phyloP scores from a whole-genome alignment of 2,888 invertebrate species.

The Emmelina monodactyla region DNA sequence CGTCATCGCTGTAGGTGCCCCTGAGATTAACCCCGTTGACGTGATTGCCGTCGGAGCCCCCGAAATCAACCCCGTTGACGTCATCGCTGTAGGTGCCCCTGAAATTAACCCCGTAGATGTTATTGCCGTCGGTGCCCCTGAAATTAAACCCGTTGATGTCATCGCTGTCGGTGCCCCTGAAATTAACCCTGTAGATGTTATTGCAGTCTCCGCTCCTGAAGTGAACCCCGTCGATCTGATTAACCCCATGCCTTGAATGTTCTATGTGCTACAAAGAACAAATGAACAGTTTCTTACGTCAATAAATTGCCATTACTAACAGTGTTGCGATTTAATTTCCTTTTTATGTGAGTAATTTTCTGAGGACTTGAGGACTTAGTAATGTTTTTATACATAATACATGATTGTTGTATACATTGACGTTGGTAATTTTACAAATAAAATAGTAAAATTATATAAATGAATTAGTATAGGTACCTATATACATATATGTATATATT shows the following conservation, averaged over 20 bases:
- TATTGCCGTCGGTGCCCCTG: conserved; percentile 15
- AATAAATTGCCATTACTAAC: too few species aligned
- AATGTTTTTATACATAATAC: too few species aligned
- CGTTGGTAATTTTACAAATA: too few species aligned
- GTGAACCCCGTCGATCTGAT: conserved; percentile 18
- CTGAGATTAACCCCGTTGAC: conserved; percentile 3
- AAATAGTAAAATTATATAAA: too few species aligned
- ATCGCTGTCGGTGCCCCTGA: conserved; percentile 5
- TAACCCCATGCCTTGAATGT: conserved; percentile 6
- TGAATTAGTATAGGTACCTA: too few species aligned
- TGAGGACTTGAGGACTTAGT: too few species aligned
- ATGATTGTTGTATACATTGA: too few species aligned
- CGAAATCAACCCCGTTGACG: conserved; percentile 17
- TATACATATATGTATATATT: too few species aligned
- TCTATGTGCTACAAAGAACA: too few species aligned
- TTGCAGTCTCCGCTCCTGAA: conserved; percentile 15
- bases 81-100: conserved; percentile 16
- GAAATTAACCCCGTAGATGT: conserved; percentile 16
- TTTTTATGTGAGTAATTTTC: too few species aligned
- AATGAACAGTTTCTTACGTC: too few species aligned
- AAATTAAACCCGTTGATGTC: conserved; percentile 13
- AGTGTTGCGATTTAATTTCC: too few species aligned
- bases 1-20: conserved; percentile 12
- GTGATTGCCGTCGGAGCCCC: conserved; percentile 9
- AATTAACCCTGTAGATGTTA: conserved; percentile 13